phyloP scores from a whole-genome alignment of 1,140 invertebrate genomes.

The Himalopsyche phryganea region DNA sequence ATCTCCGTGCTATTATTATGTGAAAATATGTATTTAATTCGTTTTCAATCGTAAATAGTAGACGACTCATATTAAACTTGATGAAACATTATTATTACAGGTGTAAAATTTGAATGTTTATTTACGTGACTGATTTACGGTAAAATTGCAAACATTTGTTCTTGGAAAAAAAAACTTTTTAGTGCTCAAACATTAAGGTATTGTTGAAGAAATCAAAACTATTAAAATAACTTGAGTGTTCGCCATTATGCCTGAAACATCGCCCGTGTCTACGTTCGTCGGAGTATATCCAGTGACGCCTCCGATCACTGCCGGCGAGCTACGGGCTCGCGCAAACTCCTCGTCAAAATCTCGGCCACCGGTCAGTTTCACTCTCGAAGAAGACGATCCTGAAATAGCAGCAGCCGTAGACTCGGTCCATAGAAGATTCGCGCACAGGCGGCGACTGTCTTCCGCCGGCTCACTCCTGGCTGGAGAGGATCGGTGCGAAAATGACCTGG shows the following conservation, averaged over 20 bases:
- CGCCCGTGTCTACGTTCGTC: constrained; percentile 43
- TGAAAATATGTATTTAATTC: too few relatives aligned
- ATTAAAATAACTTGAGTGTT: too few relatives aligned
- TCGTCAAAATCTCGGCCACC: constrained; percentile 41
- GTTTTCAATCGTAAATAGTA: too few relatives aligned
- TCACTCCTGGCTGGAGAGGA: constrained; percentile 44
- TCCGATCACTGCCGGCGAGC: constrained; percentile 46
- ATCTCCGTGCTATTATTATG: too few relatives aligned
- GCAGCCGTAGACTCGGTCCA: constrained; percentile 38
- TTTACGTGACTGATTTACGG: too few relatives aligned
- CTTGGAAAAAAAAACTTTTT: too few relatives aligned
- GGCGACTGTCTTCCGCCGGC: constrained; percentile 11
- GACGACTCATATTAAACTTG: too few relatives aligned
- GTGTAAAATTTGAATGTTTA: too few relatives aligned
- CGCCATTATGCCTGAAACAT: constrained; percentile 38
- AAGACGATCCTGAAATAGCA: background rate
- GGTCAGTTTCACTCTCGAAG: constrained; percentile 11
- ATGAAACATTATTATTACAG: too few relatives aligned
- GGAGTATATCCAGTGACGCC: constrained; percentile 50
- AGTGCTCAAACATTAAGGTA: too few relatives aligned
- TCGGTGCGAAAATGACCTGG: constrained; percentile 54
- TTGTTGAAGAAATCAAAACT: too few relatives aligned
- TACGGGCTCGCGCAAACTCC: constrained; percentile 54
- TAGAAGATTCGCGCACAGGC: constrained; percentile 24
- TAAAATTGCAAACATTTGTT: too few relatives aligned